These are phyloP conservation scores for Actenoides lindsayi DNA, from an alignment of 2,113 vertebrate species.

Conservation along the genomic window DNA sequence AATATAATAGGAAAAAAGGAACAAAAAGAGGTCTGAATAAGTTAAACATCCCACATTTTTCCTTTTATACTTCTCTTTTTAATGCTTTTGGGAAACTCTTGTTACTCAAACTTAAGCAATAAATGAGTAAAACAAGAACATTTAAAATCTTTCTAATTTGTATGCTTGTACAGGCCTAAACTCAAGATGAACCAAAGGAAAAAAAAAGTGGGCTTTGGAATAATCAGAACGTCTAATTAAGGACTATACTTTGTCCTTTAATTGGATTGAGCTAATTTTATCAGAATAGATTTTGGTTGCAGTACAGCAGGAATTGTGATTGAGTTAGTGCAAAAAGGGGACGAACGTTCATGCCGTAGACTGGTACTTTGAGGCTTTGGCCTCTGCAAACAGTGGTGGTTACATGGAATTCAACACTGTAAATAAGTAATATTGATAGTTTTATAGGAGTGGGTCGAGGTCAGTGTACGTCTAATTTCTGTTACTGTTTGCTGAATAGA, in stretches of 20 bases:
- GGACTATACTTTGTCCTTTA: slow-evolving; percentile 34
- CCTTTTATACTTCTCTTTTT: slow-evolving; percentile 8
- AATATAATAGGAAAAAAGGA: not conserved
- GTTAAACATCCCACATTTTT: slow-evolving; percentile 44
- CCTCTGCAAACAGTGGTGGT: not conserved
- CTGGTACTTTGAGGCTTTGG: not conserved
- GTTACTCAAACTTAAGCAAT: not conserved
- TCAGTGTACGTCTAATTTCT: not conserved
- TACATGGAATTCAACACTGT: not conserved
- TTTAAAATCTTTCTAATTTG: not conserved
- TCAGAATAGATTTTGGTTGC: slow-evolving; percentile 37
- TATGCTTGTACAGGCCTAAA: slow-evolving; percentile 43
- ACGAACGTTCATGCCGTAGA: not conserved
- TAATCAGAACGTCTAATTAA: slow-evolving; percentile 66
- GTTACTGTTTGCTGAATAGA: not conserved
- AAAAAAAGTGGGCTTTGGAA: not conserved
- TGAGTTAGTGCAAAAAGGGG: slow-evolving; percentile 2
- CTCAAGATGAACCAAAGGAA: slow-evolving; percentile 6
- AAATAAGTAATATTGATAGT: not conserved
- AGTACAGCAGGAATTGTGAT: not conserved
- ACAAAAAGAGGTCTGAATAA: slow-evolving; percentile 13
- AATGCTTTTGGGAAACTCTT: not conserved
- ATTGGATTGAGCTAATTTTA: slow-evolving; percentile 65
- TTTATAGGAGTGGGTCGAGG: not conserved
- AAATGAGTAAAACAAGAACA: not conserved